Conservation (phyloP, 30 jellyfish, hydroid and myxozoan species). For the Haliclystus octoradiatus region DNA sequence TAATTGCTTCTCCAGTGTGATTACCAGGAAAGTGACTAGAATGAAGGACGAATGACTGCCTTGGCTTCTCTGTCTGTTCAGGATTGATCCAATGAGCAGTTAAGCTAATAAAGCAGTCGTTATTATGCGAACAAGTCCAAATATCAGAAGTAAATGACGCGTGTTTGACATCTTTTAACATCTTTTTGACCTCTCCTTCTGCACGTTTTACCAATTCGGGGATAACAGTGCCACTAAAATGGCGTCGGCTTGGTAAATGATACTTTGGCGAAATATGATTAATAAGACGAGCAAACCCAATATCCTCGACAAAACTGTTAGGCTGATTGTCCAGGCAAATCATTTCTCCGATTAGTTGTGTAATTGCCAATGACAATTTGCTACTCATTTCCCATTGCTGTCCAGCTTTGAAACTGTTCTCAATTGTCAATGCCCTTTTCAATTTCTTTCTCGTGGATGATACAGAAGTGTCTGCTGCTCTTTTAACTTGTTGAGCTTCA, state of each 20-base stretch:
- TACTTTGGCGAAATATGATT: conserved; percentile 40
- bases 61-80: conserved; percentile 4
- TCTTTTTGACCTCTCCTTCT: conserved; percentile 15
- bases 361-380: conserved; percentile 12
- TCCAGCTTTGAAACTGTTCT: conserved; percentile 12
- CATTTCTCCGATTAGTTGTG: conserved; percentile 23
- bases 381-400: conserved; percentile 26
- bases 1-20: conserved; percentile 35
- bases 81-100: conserved; percentile 59
- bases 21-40: conserved; percentile 36
- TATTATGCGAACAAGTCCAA: conserved; percentile 51
- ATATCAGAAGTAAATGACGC: conserved; percentile 46
- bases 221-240: conserved; percentile 20
- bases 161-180: conserved; percentile 30
- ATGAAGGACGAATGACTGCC: conserved; percentile 9
- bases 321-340: conserved; percentile 53
- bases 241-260: conserved; percentile 36
- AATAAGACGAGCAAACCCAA: conserved; percentile 28
- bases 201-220: conserved; percentile 23
- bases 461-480: background rate
- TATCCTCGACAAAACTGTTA: conserved; percentile 25
- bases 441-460: background rate
- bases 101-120: conserved; percentile 38
- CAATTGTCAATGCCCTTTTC: conserved; percentile 5
- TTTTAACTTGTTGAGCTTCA: background rate